Conservation (phyloP, 2,888 invertebrate species). For the Anodontia alba region DNA sequence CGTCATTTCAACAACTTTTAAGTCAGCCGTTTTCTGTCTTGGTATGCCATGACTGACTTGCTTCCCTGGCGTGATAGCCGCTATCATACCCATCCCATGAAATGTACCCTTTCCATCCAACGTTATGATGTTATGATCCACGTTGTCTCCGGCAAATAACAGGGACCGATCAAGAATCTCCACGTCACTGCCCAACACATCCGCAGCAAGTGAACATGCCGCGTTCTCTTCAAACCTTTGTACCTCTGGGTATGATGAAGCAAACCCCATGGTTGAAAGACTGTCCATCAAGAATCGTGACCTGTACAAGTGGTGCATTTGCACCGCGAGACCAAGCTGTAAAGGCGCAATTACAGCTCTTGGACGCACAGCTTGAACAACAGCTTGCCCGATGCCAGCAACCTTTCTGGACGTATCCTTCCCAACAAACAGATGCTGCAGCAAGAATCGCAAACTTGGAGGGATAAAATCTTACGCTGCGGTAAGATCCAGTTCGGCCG, state of each 20-base stretch:
- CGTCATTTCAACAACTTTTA: not conserved
- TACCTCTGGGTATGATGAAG: slow-evolving; percentile 13
- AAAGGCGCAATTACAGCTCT: slow-evolving; percentile 30
- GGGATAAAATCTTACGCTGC: not conserved
- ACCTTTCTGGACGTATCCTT: not conserved
- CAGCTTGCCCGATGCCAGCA: slow-evolving; percentile 24
- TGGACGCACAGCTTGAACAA: slow-evolving; percentile 40
- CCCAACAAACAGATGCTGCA: not conserved
- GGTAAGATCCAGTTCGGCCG: not conserved
- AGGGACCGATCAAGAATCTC: slow-evolving; percentile 25
- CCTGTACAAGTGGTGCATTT: slow-evolving; percentile 28
- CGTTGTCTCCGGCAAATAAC: slow-evolving; percentile 32
- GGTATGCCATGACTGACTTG: not conserved
- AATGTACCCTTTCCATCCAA: slow-evolving; percentile 37
- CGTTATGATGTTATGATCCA: slow-evolving; percentile 22
- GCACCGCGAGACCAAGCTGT: slow-evolving; percentile 40
- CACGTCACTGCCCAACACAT: not conserved
- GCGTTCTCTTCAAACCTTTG: slow-evolving; percentile 27
- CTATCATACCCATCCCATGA: slow-evolving; percentile 48
- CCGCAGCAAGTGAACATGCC: slow-evolving; percentile 5
- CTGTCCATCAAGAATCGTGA: slow-evolving; percentile 54
- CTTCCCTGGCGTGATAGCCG: not conserved
- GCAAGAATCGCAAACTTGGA: not conserved
- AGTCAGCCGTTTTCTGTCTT: not conserved
- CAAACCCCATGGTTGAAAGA: slow-evolving; percentile 24